These are phyloP conservation scores for Halocynthia roretzi DNA, from an alignment of 23 tunicate genomes.

Conservation along the genomic window DNA sequence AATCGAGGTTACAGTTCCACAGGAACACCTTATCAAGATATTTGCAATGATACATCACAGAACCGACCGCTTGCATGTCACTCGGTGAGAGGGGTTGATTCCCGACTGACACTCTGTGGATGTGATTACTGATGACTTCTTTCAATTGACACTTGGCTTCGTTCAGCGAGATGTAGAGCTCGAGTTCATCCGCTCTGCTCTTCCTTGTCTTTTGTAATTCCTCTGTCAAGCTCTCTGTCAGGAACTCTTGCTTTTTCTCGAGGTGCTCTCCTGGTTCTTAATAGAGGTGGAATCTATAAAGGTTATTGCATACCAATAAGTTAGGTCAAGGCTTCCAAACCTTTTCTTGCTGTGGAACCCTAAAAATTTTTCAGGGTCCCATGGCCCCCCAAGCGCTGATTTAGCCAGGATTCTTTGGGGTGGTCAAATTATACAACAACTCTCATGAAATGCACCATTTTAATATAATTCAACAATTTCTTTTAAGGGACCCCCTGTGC, in stretches of 20 bases:
- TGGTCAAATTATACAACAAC: too few relatives aligned
- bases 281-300: background rate
- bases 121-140: background rate
- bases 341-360: too few relatives aligned
- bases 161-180: conserved; percentile 1
- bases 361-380: too few relatives aligned
- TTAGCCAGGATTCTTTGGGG: too few relatives aligned
- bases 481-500: too few relatives aligned
- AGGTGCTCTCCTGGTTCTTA: background rate
- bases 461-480: too few relatives aligned
- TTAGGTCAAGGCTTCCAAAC: too few relatives aligned
- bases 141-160: conserved; percentile 4
- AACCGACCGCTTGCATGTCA: background rate
- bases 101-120: background rate
- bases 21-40: background rate
- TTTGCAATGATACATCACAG: background rate
- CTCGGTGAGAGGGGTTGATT: background rate
- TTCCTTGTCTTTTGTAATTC: background rate
- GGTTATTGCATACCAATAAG: background rate
- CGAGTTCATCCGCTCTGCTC: background rate
- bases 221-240: background rate
- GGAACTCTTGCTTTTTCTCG: background rate
- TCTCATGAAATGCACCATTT: too few relatives aligned
- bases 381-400: too few relatives aligned
- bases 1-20: background rate